Base-by-base conservation (phyloP, 2,113 vertebrate genomes). In the Hemichromis elongatus region DNA sequence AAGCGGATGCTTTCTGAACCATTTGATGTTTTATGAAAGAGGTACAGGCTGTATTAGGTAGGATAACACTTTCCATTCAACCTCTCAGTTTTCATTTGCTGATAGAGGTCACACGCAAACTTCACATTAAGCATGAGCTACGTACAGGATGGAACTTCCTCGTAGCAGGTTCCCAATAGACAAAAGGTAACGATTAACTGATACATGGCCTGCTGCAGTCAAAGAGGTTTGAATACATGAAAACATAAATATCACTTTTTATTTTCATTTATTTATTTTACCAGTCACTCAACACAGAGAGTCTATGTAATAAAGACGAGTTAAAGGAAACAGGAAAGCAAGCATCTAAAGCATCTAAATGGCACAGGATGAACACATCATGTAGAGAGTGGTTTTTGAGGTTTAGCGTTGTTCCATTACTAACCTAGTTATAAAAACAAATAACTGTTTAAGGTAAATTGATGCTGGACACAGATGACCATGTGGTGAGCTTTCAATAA, bases 91-190 rank as follows among this genome's bases (percentile, higher is more conserved):
- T 57, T 78, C 80, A 81, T 85, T 73, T 33, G 26, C 45, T 26
- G 1, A 33, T 3, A 45, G 47, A 84, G 33, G 59, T 19, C 18
- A 82, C 73, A 66, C 28, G 37, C 40, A 19, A 77, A 86, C 81
- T 28, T 87, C 75, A 92, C 57, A 82, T 87, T 82, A 88, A 88
- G 79, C 89, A 92, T 87, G 87, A 77, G 83, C 82, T 30, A 82
- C 50, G 26, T 1, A 18, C 81, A 78, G 77, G 53, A 75, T 33
- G 53, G 80, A 73, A 57, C 33, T 1, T 1, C 57, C 63, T 80
- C 26, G 4, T 18, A 0, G 11, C 33, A 16, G 77, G 28, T 70
- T 56, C 86, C 70, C 77, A 80, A 37, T 87, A 83, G 84, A 77
- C 28, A 52, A 87, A 79, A 55, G 52, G 61, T 90, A 73, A 82